Conservation (phyloP, 2,888 invertebrate species). For the Pheosia tremula region DNA sequence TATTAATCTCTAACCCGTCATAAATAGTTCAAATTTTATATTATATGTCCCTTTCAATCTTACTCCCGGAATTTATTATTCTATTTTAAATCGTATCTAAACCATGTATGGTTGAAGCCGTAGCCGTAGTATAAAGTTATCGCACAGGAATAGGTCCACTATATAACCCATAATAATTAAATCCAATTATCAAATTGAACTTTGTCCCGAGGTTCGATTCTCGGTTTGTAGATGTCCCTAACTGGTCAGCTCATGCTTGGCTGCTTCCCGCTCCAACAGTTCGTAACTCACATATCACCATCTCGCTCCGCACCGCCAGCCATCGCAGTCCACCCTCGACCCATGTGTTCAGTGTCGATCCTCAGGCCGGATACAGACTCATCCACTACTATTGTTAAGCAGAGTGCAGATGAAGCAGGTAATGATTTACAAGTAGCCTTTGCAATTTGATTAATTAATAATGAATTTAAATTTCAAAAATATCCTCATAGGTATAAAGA, state of each 20-base stretch:
- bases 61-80: too few species aligned
- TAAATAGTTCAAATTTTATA: too few species aligned
- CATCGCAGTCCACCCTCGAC: constrained; percentile 23
- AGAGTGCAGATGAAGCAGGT: constrained; percentile 64
- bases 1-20: too few species aligned
- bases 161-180: background rate
- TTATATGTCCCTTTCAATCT: too few species aligned
- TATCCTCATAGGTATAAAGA: too few species aligned
- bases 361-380: constrained; percentile 47
- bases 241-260: constrained; percentile 40
- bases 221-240: constrained; percentile 36
- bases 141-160: background rate
- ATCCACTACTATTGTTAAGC: constrained; percentile 39
- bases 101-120: too few species aligned
- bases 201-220: background rate
- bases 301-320: constrained; percentile 76
- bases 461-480: too few species aligned
- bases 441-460: too few species aligned
- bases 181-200: background rate
- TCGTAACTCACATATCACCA: constrained; percentile 49
- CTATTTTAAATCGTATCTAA: too few species aligned
- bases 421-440: constrained; percentile 11
- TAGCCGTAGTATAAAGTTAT: too few species aligned
- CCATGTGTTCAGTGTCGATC: constrained; percentile 31
- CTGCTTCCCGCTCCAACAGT: constrained; percentile 53